Conservation (phyloP, 2,797 vertebrate species). For the Strix occidentalis region DNA sequence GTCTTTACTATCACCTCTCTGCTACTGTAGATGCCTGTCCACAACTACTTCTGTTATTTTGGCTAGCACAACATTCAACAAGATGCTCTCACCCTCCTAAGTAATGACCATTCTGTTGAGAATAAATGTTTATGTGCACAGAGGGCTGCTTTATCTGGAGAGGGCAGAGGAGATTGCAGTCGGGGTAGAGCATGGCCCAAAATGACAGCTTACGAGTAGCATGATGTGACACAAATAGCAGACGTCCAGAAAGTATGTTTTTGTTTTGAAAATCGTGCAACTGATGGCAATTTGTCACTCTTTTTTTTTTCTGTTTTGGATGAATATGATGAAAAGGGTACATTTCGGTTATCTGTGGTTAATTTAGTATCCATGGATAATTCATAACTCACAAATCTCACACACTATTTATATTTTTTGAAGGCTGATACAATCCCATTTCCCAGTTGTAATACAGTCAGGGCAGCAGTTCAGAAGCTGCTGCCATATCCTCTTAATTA, state of each 20-base stretch:
- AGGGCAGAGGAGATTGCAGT: not conserved
- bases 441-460: constrained; percentile 19
- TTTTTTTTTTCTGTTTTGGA: not conserved
- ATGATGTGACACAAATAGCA: not conserved
- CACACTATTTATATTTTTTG: constrained; percentile 10
- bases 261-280: not conserved
- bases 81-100: not conserved
- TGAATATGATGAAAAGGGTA: not conserved
- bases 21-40: not conserved
- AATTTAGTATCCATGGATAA: constrained; percentile 13
- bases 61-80: not conserved
- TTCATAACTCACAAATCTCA: not conserved
- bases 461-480: constrained; percentile 39
- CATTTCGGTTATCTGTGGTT: not conserved
- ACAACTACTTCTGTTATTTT: not conserved
- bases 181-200: not conserved
- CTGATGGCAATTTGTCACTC: not conserved
- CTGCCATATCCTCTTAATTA: constrained; percentile 43
- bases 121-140: not conserved
- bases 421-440: not conserved
- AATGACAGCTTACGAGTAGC: not conserved
- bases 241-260: not conserved
- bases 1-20: not conserved
- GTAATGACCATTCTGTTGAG: constrained; percentile 5
- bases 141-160: not conserved